Conservation (phyloP, 2,113 vertebrate species). For the Amphiprion ocellaris region DNA sequence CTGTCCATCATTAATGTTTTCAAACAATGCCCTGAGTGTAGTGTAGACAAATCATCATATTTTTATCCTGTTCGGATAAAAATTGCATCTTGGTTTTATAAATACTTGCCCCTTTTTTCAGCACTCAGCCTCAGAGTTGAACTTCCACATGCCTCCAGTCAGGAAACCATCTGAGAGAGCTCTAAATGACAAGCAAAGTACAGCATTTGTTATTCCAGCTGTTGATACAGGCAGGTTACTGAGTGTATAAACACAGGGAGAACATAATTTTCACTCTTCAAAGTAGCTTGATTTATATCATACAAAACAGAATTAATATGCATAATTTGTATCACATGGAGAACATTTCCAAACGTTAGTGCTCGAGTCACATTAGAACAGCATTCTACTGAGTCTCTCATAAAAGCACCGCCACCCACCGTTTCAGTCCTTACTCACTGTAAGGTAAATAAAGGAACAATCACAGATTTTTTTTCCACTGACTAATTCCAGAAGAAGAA, state of each 20-base stretch:
- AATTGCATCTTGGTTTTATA: slow-evolving; percentile 51
- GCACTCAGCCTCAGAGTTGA: slow-evolving; percentile 73
- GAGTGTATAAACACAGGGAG: slow-evolving; percentile 78
- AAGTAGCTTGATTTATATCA: slow-evolving; percentile 80
- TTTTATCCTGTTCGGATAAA: slow-evolving; percentile 46
- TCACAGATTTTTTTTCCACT: slow-evolving; percentile 83
- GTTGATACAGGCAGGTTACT: slow-evolving; percentile 77
- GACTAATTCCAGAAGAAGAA: slow-evolving; percentile 84
- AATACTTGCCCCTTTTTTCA: slow-evolving; percentile 41
- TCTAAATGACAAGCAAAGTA: slow-evolving; percentile 83
- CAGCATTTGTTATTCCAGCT: slow-evolving; percentile 86
- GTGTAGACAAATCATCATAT: slow-evolving; percentile 58
- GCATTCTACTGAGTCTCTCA: slow-evolving; percentile 34
- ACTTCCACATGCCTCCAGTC: slow-evolving; percentile 76
- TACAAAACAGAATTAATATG: slow-evolving; percentile 72
- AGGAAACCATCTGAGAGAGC: slow-evolving; percentile 81
- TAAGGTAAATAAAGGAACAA: slow-evolving; percentile 84
- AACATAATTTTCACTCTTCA: slow-evolving; percentile 72
- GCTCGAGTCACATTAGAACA: slow-evolving; percentile 45
- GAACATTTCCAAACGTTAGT: slow-evolving; percentile 67
- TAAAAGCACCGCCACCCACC: slow-evolving; percentile 69
- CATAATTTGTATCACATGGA: slow-evolving; percentile 76
- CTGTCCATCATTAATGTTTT: neutral
- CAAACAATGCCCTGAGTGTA: slow-evolving; percentile 8
- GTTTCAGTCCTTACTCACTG: slow-evolving; percentile 62